Percentiles rank a stretch among this genome's conserved stretches.
Evolutionary conservation across 2,797 vertebrate species (phyloP).

Genomic region (Tamandua tetradactyla): DNA sequence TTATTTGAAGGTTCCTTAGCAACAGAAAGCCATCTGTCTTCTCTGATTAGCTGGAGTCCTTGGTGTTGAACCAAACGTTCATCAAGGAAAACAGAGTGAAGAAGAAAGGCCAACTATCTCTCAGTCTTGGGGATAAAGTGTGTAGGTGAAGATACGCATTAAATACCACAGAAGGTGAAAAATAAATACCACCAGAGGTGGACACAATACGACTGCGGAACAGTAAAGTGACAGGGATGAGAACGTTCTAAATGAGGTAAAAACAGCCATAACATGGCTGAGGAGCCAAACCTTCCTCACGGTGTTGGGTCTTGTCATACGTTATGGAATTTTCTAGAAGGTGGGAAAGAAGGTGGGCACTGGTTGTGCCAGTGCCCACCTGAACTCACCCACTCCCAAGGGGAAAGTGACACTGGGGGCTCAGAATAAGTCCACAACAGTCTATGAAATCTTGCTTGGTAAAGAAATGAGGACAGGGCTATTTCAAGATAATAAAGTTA

Average conservation of each 20-base stretch:
- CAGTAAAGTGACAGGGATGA: background rate
- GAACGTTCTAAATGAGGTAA: background rate
- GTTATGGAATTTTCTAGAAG: constrained; percentile 30
- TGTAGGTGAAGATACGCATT: background rate
- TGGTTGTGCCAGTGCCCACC: background rate
- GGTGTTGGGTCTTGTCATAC: background rate
- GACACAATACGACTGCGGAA: background rate
- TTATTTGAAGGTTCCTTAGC: constrained; percentile 75
- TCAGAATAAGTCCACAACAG: background rate
- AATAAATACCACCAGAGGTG: background rate
- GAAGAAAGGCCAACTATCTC: background rate
- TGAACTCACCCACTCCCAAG: background rate
- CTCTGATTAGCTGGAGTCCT: constrained; percentile 38
- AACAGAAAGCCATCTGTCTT: constrained; percentile 66
- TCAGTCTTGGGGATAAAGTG: background rate
- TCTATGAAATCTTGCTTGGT: constrained; percentile 38
- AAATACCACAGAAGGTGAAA: background rate
- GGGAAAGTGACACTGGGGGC: background rate
- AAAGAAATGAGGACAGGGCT: background rate
- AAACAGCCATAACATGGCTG: background rate
- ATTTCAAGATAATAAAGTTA: constrained; percentile 25
- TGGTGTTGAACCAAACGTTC: constrained; percentile 48
- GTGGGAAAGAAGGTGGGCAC: background rate
- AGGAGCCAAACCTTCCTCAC: constrained; percentile 5
- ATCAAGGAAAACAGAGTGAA: constrained; percentile 27